These are phyloP conservation scores for Eupithecia subfuscata DNA, from an alignment of 2,888 invertebrate species.

Conservation along the genomic window DNA sequence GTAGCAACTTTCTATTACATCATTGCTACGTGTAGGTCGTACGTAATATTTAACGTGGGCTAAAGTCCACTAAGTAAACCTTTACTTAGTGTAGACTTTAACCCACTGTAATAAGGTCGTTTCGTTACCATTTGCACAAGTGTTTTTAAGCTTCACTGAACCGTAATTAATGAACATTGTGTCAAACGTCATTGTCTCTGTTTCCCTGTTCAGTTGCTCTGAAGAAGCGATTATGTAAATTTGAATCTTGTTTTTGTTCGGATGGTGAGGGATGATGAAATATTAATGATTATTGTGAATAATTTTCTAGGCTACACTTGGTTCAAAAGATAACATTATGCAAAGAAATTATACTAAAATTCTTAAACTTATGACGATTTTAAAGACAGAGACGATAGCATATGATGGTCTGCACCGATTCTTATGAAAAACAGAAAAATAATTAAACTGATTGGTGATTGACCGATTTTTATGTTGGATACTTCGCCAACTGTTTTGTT, in stretches of 20 bases:
- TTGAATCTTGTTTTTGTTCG: slow-evolving; percentile 19
- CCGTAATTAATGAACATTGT: slow-evolving; percentile 53
- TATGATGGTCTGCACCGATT: no score
- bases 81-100: slow-evolving; percentile 6
- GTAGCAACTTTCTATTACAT: not conserved
- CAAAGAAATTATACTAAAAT: no score
- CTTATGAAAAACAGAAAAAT: no score
- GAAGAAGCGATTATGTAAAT: slow-evolving; percentile 49
- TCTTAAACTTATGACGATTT: no score
- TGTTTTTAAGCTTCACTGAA: slow-evolving; percentile 62
- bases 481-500: no score
- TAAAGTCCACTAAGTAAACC: no score
- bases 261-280: slow-evolving; percentile 20
- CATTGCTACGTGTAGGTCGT: not conserved
- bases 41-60: not conserved
- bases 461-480: no score
- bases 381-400: no score
- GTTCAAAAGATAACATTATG: no score
- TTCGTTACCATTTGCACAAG: slow-evolving; percentile 56
- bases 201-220: slow-evolving; percentile 49
- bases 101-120: slow-evolving; percentile 21
- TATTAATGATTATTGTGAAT: slow-evolving; percentile 1
- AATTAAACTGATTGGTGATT: no score
- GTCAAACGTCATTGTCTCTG: slow-evolving; percentile 49
- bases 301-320: not conserved